phyloP scores from a whole-genome alignment of 2,113 vertebrate genomes.

The Mormyrus lacerda region DNA sequence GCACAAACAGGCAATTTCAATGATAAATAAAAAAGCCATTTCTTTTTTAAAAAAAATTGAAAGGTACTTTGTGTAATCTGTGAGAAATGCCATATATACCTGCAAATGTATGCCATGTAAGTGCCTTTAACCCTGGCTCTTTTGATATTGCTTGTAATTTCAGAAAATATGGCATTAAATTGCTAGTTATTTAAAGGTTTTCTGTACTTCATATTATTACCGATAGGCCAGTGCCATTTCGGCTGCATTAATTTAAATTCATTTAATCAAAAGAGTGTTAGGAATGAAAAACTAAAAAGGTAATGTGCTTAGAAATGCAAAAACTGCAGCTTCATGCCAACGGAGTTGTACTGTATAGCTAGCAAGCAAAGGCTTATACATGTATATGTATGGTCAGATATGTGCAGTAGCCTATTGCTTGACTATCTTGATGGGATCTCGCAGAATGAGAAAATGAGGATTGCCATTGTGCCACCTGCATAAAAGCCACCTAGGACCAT shows the following conservation, averaged over 20 bases:
- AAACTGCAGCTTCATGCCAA: neutral
- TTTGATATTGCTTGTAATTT: neutral
- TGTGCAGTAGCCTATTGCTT: neutral
- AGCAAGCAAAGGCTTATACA: neutral
- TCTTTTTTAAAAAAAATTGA: neutral
- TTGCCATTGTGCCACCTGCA: neutral
- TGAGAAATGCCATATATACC: neutral
- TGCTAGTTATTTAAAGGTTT: neutral
- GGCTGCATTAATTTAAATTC: neutral
- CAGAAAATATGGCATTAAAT: neutral
- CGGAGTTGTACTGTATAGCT: neutral
- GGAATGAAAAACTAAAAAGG: neutral
- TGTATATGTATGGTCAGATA: neutral
- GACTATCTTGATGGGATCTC: neutral
- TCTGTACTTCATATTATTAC: neutral
- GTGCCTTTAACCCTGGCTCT: neutral
- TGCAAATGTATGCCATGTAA: neutral
- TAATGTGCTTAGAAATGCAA: neutral
- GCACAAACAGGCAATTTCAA: neutral
- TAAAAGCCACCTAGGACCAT: neutral
- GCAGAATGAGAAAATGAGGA: neutral
- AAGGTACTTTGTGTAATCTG: neutral
- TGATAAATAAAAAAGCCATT: neutral
- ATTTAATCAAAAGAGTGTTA: neutral
- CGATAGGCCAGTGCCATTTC: neutral